Percentiles rank a stretch among this genome's conserved stretches.
phyloP scores from a whole-genome alignment of 2,113 vertebrate genomes.

The Grallaria varia region DNA sequence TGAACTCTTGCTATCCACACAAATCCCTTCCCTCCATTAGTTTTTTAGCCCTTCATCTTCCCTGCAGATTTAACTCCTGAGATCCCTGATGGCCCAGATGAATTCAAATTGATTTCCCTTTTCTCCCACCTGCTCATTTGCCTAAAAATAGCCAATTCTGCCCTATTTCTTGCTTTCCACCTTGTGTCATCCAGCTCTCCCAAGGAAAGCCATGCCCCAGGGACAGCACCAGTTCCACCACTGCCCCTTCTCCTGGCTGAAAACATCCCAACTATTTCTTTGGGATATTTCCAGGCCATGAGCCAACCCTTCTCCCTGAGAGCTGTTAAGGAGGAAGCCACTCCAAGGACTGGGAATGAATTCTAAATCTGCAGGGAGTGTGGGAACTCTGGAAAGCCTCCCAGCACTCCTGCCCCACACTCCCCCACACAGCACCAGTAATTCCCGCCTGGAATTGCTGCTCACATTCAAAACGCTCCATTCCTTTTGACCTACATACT shows the following conservation, averaged over 20 bases:
- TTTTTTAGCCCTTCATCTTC: neutral
- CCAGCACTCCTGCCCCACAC: rapidly evolving
- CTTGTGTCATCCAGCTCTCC: neutral
- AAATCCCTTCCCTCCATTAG: neutral
- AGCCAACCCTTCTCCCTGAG: neutral
- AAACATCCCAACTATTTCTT: neutral
- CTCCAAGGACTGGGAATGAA: neutral
- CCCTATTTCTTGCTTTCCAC: neutral
- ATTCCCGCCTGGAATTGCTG: neutral
- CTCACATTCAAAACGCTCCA: neutral
- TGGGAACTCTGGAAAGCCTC: neutral
- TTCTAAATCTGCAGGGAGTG: neutral
- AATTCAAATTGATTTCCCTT: neutral
- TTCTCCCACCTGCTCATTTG: neutral
- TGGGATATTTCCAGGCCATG: neutral
- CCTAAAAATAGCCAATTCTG: rapidly evolving
- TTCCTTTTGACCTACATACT: neutral
- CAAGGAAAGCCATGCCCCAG: neutral
- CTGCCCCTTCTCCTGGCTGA: neutral
- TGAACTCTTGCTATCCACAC: neutral
- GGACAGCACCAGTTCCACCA: neutral
- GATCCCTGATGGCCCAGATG: neutral
- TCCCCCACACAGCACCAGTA: rapidly evolving
- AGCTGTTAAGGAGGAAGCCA: neutral
- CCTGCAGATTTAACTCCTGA: neutral